A percentile compares a stretch with the other conserved stretches of the same genome.
phyloP scores from a whole-genome alignment of 2,797 vertebrate species.

The Gorsachius magnificus region DNA sequence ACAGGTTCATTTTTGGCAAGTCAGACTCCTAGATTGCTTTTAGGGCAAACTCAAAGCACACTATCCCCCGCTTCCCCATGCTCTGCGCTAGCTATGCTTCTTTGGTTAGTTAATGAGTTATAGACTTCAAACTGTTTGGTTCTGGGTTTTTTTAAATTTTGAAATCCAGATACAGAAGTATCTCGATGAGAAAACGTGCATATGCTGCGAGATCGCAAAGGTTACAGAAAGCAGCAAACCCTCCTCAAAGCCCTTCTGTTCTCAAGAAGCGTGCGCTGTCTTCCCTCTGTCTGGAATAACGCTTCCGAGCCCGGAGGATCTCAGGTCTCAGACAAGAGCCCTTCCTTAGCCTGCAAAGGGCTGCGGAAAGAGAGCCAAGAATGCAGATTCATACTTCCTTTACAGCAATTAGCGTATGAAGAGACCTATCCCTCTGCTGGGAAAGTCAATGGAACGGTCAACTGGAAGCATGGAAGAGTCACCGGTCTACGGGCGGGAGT shows the following conservation, averaged over 20 bases:
- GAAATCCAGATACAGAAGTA: neutral
- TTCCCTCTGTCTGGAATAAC: neutral
- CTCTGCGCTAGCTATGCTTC: neutral
- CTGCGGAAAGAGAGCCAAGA: neutral
- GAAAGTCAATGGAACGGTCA: neutral
- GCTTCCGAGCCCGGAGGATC: neutral
- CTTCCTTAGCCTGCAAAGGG: neutral
- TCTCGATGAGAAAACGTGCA: neutral
- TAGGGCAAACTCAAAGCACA: neutral
- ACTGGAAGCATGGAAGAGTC: neutral
- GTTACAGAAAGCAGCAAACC: neutral
- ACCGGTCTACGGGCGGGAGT: neutral
- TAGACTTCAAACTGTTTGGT: neutral
- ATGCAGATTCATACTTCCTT: neutral
- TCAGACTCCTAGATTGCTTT: neutral
- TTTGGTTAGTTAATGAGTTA: conserved; percentile 38
- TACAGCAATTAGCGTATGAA: neutral
- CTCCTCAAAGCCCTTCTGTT: neutral
- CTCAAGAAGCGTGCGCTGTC: fast-evolving
- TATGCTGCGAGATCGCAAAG: neutral
- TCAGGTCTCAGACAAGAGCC: neutral
- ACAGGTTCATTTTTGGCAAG: neutral
- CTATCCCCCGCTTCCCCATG: neutral
- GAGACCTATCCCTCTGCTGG: neutral
- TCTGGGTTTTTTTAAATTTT: neutral